Base-by-base conservation (phyloP, 2,888 invertebrate species). In the Drosophila nr. perissopoda region DNA sequence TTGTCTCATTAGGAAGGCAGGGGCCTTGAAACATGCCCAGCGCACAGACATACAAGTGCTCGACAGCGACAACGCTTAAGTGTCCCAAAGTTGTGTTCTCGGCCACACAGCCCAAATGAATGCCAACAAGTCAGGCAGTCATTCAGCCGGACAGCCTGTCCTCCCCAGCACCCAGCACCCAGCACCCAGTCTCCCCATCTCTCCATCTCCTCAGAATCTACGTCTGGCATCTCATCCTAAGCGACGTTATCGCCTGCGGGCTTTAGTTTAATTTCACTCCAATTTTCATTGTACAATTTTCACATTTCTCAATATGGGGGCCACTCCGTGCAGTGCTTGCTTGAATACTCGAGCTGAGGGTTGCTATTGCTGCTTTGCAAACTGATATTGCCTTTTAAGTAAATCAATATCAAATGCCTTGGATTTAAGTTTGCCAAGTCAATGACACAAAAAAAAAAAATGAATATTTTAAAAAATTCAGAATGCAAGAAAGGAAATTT, bases 261-360 rank as follows among this genome's bases (percentile, higher is more conserved):
- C 80, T 81, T 87, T 81, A 88, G 84, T 86, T 85, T 88, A 85
- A 85, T 85, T 88, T 85, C 87, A 83, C 84, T 85, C 59, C 87
- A 83, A 88, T 85, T 85, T 85, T 88, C 89, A 83, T 88, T 88
- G 84, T 83, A 83, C 79, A 88, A 88, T 85, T 88, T 86, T 86
- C 87, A 65, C 87, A 85, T 86, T 88, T 81, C 87, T 87, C 84
- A 70, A 83, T 83, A 80, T 76, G 73, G 62, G 38, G 36, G 59
- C 36, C 33, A 27, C 38, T 61, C 29, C 38, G 18, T 38, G 40
- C 27, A 25, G 25, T 36, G 25, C 18, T 18, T 29, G 27, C 40
- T 36, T 54, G 72, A 54, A 40, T 59, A 71, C 33, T 34, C 34
- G 40, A 42, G 68, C 84, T 58, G 67, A 78, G 83, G 83, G 85